These are phyloP conservation scores for Sciurus vulgaris DNA, from an alignment of 2,797 vertebrate genomes.

Conservation along the genomic window DNA sequence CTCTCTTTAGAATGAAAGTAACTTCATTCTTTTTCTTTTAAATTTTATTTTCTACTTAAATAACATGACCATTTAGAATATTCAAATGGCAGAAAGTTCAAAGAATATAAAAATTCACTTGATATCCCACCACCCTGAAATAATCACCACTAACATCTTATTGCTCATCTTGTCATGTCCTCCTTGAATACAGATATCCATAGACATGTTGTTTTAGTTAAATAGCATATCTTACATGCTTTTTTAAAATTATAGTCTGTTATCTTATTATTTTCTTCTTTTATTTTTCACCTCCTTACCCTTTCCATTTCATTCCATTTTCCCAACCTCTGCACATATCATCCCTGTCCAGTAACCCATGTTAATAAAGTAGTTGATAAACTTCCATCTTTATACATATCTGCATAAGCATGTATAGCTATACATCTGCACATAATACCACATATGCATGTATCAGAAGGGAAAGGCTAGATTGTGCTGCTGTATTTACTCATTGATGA, in stretches of 20 bases:
- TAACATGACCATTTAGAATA: not conserved
- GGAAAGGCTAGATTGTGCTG: not conserved
- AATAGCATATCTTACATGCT: not conserved
- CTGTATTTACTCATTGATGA: not conserved
- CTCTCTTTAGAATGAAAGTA: not conserved
- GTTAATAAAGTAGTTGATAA: constrained; percentile 2
- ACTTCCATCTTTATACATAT: not conserved
- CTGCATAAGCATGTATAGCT: not conserved
- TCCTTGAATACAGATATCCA: not conserved
- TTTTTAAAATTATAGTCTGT: not conserved
- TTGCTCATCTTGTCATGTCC: not conserved
- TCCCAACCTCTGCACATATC: not conserved
- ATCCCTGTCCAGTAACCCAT: not conserved
- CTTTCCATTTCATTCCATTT: not conserved
- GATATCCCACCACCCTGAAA: not conserved
- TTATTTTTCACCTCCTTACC: not conserved
- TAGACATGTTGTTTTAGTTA: not conserved
- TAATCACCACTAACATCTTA: not conserved
- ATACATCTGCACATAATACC: not conserved
- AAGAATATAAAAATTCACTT: not conserved
- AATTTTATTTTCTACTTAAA: not conserved
- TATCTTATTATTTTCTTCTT: not conserved
- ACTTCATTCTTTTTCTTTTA: not conserved
- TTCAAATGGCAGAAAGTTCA: not conserved
- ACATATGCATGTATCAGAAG: not conserved